Evolutionary conservation across 2,797 vertebrate genomes (phyloP).

Genomic region (Acestrorhynchus altus): DNA sequence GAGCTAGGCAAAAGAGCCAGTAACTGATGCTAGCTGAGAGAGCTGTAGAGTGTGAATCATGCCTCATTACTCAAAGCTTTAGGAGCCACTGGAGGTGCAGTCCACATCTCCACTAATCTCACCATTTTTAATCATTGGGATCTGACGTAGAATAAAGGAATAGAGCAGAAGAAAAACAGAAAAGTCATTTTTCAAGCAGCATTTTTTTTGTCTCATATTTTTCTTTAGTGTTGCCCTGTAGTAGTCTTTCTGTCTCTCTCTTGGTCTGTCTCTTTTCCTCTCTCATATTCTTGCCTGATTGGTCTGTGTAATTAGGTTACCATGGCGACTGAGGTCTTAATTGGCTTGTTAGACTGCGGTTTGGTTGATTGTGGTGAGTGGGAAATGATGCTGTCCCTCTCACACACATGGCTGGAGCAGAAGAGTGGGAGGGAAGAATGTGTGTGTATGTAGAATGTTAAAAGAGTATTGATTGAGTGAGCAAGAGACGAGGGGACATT

Average conservation of each 20-base stretch:
- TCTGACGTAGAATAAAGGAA: constrained; percentile 12
- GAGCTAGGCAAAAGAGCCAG: constrained; percentile 67
- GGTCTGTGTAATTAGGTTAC: constrained; percentile 61
- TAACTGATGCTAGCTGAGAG: constrained; percentile 65
- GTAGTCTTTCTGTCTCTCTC: constrained; percentile 16
- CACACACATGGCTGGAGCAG: constrained; percentile 13
- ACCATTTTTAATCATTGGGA: constrained; percentile 35
- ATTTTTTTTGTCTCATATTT: neutral
- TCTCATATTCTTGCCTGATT: constrained; percentile 44
- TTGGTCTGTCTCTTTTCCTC: constrained; percentile 10
- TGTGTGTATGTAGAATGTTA: constrained; percentile 12
- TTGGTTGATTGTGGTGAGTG: constrained; percentile 56
- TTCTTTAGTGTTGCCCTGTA: neutral
- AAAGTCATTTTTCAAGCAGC: neutral
- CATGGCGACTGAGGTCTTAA: constrained; percentile 66
- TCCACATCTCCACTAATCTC: constrained; percentile 58
- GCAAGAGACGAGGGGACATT: neutral
- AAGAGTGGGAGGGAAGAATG: neutral
- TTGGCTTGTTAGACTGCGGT: constrained; percentile 61
- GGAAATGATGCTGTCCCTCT: constrained; percentile 45
- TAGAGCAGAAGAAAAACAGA: neutral
- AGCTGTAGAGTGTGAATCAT: constrained; percentile 70
- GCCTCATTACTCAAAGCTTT: constrained; percentile 77
- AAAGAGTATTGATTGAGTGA: neutral
- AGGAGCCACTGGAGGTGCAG: constrained; percentile 64